phyloP scores from a whole-genome alignment of 2,113 vertebrate species.

The Peromyscus polionotus region DNA sequence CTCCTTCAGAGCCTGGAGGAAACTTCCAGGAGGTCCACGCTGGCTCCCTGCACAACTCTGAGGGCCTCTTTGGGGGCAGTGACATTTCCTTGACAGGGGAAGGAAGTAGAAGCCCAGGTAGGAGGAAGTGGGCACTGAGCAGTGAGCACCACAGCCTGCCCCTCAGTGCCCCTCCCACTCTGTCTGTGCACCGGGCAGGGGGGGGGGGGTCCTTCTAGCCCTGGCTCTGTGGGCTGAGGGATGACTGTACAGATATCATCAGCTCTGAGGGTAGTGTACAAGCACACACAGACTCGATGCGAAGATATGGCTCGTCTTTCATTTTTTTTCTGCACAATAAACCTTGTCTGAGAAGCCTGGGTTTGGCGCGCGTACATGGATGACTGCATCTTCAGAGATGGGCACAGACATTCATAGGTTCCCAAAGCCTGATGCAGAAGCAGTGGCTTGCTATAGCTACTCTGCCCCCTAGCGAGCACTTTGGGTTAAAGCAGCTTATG shows the following conservation, averaged over 20 bases:
- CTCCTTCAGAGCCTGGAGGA: background rate
- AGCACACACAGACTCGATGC: background rate
- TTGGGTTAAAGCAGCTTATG: background rate
- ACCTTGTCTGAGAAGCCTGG: background rate
- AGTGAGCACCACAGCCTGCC: background rate
- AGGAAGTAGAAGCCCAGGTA: background rate
- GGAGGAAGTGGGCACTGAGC: background rate
- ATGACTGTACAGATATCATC: too few species aligned
- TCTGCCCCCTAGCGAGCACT: conserved; percentile 17
- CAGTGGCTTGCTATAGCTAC: background rate
- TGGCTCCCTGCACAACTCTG: background rate
- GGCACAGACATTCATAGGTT: background rate
- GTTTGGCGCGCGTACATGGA: too few species aligned
- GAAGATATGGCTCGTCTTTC: background rate
- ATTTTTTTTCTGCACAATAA: too few species aligned
- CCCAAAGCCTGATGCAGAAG: background rate
- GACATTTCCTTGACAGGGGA: background rate
- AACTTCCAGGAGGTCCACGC: background rate
- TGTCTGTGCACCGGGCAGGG: background rate
- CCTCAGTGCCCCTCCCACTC: too few species aligned
- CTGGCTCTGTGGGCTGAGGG: background rate
- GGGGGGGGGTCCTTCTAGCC: background rate
- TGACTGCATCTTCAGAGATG: background rate
- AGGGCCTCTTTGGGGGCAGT: background rate
- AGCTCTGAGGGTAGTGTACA: background rate